phyloP scores from a whole-genome alignment of 2,113 vertebrate genomes.

The Corythaeola cristata region DNA sequence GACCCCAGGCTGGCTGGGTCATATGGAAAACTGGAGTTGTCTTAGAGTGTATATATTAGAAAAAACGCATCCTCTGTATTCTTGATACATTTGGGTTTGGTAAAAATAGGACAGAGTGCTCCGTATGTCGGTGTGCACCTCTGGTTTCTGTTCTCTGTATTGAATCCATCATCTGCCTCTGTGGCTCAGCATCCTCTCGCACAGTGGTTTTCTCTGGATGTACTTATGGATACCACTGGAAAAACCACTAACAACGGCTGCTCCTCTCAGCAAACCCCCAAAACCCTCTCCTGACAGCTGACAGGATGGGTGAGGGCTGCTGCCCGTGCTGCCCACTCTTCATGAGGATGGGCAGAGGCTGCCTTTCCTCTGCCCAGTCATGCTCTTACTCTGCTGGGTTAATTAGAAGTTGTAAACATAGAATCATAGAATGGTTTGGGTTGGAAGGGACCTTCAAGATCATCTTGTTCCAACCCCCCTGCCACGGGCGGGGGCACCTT shows the following conservation, averaged over 20 bases:
- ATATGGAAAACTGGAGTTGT: not conserved
- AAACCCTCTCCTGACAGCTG: not conserved
- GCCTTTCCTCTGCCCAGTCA: not conserved
- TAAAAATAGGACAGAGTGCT: not conserved
- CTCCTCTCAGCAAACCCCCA: not conserved
- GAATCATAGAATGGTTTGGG: too few species aligned
- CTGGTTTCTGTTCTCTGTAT: not conserved
- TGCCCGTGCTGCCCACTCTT: not conserved
- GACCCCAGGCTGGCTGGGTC: not conserved
- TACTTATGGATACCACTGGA: not conserved
- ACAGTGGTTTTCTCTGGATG: not conserved
- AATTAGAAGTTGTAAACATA: not conserved
- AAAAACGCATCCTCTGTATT: accelerated
- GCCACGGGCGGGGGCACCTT: too few species aligned
- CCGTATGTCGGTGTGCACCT: accelerated
- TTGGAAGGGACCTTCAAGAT: too few species aligned
- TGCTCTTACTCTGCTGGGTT: not conserved
- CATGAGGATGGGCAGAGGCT: not conserved
- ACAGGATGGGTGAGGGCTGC: accelerated
- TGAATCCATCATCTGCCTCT: not conserved
- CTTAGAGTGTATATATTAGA: not conserved
- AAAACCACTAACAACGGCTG: not conserved
- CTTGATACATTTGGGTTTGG: not conserved
- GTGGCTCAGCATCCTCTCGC: accelerated
- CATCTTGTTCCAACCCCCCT: too few species aligned